A percentile compares a stretch with the other conserved stretches of the same genome.
These are phyloP conservation scores for Epistrophe grossulariae DNA, from an alignment of 2,888 invertebrate genomes.

Conservation along the genomic window DNA sequence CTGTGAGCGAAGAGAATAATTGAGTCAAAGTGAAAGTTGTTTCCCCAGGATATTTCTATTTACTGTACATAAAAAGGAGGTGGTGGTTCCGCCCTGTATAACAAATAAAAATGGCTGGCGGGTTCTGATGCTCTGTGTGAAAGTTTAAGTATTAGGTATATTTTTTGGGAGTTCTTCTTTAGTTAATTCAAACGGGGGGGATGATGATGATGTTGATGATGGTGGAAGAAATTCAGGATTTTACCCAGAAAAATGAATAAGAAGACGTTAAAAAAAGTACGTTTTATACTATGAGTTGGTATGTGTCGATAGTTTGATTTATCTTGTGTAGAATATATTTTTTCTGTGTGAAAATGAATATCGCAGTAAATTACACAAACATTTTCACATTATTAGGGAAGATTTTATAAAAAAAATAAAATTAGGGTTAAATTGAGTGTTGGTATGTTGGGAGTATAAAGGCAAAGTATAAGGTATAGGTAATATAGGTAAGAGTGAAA, in stretches of 20 bases:
- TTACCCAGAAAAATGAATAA: constrained; percentile 35
- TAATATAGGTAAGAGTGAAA: not conserved
- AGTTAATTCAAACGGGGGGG: constrained; percentile 4
- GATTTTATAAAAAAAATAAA: constrained; percentile 58
- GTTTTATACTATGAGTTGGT: constrained; percentile 38
- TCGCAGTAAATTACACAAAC: constrained; percentile 54
- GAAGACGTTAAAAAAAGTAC: constrained; percentile 18
- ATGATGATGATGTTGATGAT: too few relatives aligned
- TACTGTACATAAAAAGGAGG: constrained; percentile 44
- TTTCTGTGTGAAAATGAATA: constrained; percentile 33
- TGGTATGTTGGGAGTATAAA: not conserved
- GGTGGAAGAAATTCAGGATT: constrained; percentile 27
- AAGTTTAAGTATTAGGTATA: constrained; percentile 47
- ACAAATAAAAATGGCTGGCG: constrained; percentile 61
- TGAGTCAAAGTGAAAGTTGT: constrained; percentile 59
- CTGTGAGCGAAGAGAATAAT: constrained; percentile 37
- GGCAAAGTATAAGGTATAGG: not conserved
- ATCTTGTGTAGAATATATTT: constrained; percentile 45
- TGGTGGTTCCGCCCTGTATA: constrained; percentile 62
- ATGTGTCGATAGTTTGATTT: constrained; percentile 71
- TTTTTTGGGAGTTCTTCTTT: constrained; percentile 35
- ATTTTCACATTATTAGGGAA: constrained; percentile 69
- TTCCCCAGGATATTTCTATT: constrained; percentile 66
- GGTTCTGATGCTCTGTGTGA: constrained; percentile 27
- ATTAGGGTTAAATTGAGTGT: constrained; percentile 57